Evolutionary conservation across 1,140 invertebrate species (phyloP), one percentile per base, ranked within the genome.

Genomic region (Lepidurus apus): DNA sequence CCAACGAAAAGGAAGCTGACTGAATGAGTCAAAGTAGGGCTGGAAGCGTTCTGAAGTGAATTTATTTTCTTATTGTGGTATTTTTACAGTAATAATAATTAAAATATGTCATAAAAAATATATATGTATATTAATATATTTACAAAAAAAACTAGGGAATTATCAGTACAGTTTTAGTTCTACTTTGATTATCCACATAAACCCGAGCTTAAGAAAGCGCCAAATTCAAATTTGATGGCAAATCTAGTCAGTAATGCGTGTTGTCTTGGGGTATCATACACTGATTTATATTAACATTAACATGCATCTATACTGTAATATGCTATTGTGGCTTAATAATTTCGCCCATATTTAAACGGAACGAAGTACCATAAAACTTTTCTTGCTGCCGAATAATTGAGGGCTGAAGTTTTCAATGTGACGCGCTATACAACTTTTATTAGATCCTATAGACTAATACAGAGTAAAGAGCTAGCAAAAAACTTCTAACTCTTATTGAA

Each of bases 1-100:
- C 53, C 53, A 65, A 65, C 53, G 53, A 65, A 65, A 34, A 65
- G 53, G 53, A 65, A 65, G 53, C 53, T 13, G 53, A 65, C 53
- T n/a, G 17, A 65, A 65, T 65, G 53, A 65, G 53, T 65, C 53
- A 65, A 17, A 17, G 21, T 7, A 11, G 53, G 7, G 13, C 53
- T 65, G 4, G 1, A 65, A 65, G 17, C 7, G 5, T 65, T 17
- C 21, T 0, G 53, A 65, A 7, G 21, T 65, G 21, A n/a, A 65
- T 21, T 65, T 7, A 7, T 17, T 65, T 7, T 65, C 0, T 7
- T 10, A 65, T n/a, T 13, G 8, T 0, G 21, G 6, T 65, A 65
- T 65, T 65, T 65, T 13, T 1, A 65, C 53, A n/a, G 7, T 65
- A 17, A 21, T 21, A 47, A n/a, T 65, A 9, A 65, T 65, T 65